A percentile compares a stretch with the other conserved stretches of the same genome.
Evolutionary conservation across 2,797 vertebrate genomes (phyloP).

Genomic region (Graptemys geographica): DNA sequence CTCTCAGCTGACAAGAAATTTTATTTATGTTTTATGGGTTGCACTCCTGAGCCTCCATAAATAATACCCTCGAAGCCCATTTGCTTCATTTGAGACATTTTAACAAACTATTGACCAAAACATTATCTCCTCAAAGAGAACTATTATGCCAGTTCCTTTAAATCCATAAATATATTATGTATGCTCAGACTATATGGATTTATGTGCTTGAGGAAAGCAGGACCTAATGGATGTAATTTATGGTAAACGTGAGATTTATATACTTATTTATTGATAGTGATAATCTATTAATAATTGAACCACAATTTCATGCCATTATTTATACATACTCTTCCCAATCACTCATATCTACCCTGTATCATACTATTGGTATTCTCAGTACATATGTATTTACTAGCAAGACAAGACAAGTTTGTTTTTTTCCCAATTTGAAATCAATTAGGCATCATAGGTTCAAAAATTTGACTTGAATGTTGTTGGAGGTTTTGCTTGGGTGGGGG

Average conservation of each 20-base stretch:
- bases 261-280: slow-evolving; percentile 51
- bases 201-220: slow-evolving; percentile 37
- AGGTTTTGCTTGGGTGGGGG: background rate
- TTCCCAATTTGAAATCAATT: background rate
- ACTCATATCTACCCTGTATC: slow-evolving; percentile 6
- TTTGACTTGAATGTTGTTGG: background rate
- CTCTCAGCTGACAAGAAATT: background rate
- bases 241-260: slow-evolving; percentile 59
- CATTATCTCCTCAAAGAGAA: slow-evolving; percentile 62
- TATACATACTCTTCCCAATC: slow-evolving; percentile 3
- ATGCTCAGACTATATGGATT: slow-evolving; percentile 44
- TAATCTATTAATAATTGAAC: slow-evolving; percentile 77
- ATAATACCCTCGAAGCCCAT: slow-evolving; percentile 36
- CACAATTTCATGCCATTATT: slow-evolving; percentile 52
- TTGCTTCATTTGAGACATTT: slow-evolving; percentile 50
- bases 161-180: background rate
- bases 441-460: background rate
- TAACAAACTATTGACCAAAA: slow-evolving; percentile 56
- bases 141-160: slow-evolving; percentile 35
- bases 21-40: slow-evolving; percentile 20
- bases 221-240: slow-evolving; percentile 62
- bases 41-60: slow-evolving; percentile 14
- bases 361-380: background rate
- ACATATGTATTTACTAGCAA: background rate
- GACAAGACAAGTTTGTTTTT: background rate